Percentiles rank a stretch among this genome's conserved stretches.
phyloP scores from a whole-genome alignment of 2,888 invertebrate species.

The Oscheius sp. region DNA sequence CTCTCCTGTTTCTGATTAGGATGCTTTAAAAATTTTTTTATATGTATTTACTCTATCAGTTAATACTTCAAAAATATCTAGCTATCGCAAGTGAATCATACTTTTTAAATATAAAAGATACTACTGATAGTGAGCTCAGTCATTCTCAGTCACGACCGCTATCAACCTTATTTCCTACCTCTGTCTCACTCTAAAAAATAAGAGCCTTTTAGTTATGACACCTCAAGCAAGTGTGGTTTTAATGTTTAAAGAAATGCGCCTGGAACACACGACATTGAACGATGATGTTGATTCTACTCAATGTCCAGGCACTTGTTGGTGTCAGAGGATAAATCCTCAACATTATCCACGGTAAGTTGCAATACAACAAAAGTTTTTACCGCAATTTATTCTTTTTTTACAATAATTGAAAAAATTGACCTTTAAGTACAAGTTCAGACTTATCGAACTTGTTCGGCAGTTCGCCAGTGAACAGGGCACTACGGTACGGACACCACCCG shows the following conservation, averaged over 20 bases:
- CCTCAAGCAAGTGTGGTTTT: background rate
- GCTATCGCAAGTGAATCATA: too few species aligned
- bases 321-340: background rate
- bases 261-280: background rate
- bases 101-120: too few species aligned
- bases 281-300: background rate
- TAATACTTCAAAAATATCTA: too few species aligned
- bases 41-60: too few species aligned
- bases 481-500: background rate
- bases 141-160: too few species aligned
- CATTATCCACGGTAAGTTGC: slow-evolving; percentile 6
- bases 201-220: background rate
- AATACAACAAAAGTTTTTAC: background rate
- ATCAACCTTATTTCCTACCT: too few species aligned
- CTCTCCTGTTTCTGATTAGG: too few species aligned
- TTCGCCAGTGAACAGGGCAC: background rate
- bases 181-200: too few species aligned
- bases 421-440: background rate
- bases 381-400: background rate
- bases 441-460: background rate
- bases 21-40: too few species aligned
- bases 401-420: background rate
- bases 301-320: slow-evolving; percentile 1
- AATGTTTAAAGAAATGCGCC: background rate
- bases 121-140: too few species aligned